Base-by-base conservation (phyloP, 2,888 invertebrate species). In the Epistrophe eligans region DNA sequence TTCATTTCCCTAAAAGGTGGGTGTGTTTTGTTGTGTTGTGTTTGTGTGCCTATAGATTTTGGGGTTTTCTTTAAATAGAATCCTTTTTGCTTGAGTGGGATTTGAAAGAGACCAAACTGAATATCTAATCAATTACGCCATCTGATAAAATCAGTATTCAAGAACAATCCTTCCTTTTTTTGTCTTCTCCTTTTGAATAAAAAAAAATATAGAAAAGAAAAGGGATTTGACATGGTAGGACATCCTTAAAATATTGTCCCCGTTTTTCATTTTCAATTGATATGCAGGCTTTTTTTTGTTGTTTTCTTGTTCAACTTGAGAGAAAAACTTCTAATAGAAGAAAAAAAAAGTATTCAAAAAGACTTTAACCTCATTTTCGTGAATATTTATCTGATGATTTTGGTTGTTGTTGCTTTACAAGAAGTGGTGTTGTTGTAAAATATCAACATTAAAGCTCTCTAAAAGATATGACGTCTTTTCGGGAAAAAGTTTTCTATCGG, bases 81-180 rank as follows among this genome's bases (percentile, higher is more conserved):
- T 71, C 80, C 84, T 72, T 52, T 73, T 64, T 71, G n/a, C 32
- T 52, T 45, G 32, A 60, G 19, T n/a, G 55, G 58, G 45, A 64
- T 74, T 64, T 48, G 48, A 48, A 50, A 40, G 38, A 60, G 60
- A 60, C 28, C 10, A 76, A 66, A 77, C 66, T 58, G 84, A 84
- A 80, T 84, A 81, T 74, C 85, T 64, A 85, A 85, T 85, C 85
- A 81, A 85, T 85, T 85, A 85, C 85, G 73, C 73, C 81, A 81
- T 85, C 81, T 57, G 81, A 85, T 81, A 73, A 85, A 73, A 85
- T 81, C 81, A 81, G 73, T 85, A 81, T 85, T 85, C 85, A 66
- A 57, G 45, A 60, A 77, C 35, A 67, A 70, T 38, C 70, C 60
- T 48, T 19, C 32, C 15, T 17, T 38, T 58, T 62, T 40, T 62